Conservation (phyloP, 2,797 vertebrate genomes). For the Limnodromus scolopaceus region DNA sequence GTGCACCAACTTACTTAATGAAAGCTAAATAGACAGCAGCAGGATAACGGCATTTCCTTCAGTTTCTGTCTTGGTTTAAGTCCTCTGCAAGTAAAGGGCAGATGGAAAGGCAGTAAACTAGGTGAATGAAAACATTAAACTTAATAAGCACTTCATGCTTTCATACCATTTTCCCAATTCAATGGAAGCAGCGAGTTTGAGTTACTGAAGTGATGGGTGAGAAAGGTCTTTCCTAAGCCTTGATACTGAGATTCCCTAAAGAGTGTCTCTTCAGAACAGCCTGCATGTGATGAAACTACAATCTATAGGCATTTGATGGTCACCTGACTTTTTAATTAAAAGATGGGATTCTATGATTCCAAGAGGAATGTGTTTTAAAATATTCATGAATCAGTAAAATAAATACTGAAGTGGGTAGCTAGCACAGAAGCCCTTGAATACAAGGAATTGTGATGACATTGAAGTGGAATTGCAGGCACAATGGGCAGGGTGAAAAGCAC, state of each 20-base stretch:
- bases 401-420: not conserved
- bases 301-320: not conserved
- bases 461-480: not conserved
- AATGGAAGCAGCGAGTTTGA: slow-evolving; percentile 25
- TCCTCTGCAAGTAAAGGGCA: slow-evolving; percentile 66
- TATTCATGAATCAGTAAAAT: slow-evolving; percentile 8
- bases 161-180: slow-evolving; percentile 45
- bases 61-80: slow-evolving; percentile 63
- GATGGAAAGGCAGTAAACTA: slow-evolving; percentile 71
- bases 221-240: slow-evolving; percentile 11
- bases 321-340: slow-evolving; percentile 6
- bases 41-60: slow-evolving; percentile 70
- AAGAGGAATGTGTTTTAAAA: not conserved
- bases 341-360: not conserved
- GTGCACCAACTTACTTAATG: slow-evolving; percentile 72
- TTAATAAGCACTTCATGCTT: slow-evolving; percentile 50
- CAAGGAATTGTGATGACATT: not conserved
- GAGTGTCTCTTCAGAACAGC: not conserved
- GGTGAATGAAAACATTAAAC: slow-evolving; percentile 56
- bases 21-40: slow-evolving; percentile 74
- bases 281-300: not conserved
- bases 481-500: not conserved
- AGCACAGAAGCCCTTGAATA: not conserved
- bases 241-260: not conserved
- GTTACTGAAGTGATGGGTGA: slow-evolving; percentile 10